These are phyloP conservation scores for Struthidea cinerea DNA, from an alignment of 2,113 vertebrate species.

Conservation along the genomic window DNA sequence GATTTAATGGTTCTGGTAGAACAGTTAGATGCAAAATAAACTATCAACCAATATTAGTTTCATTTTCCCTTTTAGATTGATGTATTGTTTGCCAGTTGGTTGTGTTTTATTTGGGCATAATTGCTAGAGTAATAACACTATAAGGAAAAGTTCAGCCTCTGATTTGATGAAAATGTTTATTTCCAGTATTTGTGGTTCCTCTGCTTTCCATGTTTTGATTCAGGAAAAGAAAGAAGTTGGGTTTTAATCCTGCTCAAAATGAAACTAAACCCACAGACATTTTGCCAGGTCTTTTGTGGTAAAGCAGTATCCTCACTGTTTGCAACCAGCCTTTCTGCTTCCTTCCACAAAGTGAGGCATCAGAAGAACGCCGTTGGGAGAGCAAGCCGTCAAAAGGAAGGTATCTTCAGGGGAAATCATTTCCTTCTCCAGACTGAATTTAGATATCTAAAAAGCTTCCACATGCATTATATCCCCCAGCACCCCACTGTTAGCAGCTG, in stretches of 20 bases:
- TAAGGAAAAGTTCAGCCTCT: neutral
- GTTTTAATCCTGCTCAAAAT: neutral
- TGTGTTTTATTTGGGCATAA: neutral
- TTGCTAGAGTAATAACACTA: neutral
- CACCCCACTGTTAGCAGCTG: conserved; percentile 4
- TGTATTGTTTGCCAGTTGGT: neutral
- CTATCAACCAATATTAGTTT: neutral
- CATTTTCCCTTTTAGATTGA: neutral
- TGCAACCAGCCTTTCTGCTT: neutral
- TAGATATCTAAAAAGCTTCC: neutral
- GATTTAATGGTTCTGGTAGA: neutral
- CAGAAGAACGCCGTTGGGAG: neutral
- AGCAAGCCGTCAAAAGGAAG: neutral
- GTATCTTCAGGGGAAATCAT: neutral
- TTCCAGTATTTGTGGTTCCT: neutral
- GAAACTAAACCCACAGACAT: neutral
- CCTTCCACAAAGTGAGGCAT: neutral
- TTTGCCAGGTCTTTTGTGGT: conserved; percentile 1
- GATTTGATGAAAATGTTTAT: neutral
- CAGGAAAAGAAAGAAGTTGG: neutral
- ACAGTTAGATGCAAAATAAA: neutral
- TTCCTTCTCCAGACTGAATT: neutral
- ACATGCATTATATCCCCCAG: neutral
- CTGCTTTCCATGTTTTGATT: neutral
- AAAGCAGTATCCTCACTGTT: neutral